These are phyloP conservation scores for Dioctria linearis DNA, from an alignment of 2,888 invertebrate species.

Conservation along the genomic window DNA sequence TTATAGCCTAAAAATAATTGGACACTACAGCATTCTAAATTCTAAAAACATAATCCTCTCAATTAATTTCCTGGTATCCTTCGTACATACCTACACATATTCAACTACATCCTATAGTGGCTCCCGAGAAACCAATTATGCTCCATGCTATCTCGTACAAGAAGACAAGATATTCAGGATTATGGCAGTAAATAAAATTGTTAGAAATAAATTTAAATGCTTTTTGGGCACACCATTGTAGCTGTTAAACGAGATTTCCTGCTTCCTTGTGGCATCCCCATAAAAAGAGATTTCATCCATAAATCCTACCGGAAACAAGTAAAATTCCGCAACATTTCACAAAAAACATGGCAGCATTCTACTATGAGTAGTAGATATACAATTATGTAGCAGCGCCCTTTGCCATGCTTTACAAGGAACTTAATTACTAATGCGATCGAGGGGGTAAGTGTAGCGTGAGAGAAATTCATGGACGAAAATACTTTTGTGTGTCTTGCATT, in stretches of 20 bases:
- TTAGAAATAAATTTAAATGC: slow-evolving; percentile 39
- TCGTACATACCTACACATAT: no score
- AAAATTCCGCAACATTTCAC: slow-evolving; percentile 25
- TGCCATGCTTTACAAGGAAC: neutral
- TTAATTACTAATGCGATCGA: slow-evolving; percentile 35
- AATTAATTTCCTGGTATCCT: no score
- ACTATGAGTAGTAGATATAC: neutral
- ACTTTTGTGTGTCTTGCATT: neutral
- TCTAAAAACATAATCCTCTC: no score
- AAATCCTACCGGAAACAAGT: slow-evolving; percentile 23
- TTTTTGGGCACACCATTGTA: slow-evolving; percentile 20
- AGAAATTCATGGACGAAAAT: neutral
- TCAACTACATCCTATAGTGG: no score
- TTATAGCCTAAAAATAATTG: no score
- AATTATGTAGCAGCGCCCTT: neutral
- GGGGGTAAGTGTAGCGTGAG: neutral
- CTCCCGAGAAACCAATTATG: slow-evolving; percentile 5
- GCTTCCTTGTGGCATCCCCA: slow-evolving; percentile 26
- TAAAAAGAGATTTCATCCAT: slow-evolving; percentile 49
- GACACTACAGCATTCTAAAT: no score
- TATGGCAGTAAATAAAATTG: slow-evolving; percentile 38
- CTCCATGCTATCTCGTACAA: neutral
- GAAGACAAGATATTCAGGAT: neutral
- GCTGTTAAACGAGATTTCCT: slow-evolving; percentile 26
- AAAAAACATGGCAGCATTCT: slow-evolving; percentile 23